Percentiles rank a stretch among this genome's conserved stretches.
phyloP scores from a whole-genome alignment of 2,888 invertebrate species.

The Drosophila barbarae region DNA sequence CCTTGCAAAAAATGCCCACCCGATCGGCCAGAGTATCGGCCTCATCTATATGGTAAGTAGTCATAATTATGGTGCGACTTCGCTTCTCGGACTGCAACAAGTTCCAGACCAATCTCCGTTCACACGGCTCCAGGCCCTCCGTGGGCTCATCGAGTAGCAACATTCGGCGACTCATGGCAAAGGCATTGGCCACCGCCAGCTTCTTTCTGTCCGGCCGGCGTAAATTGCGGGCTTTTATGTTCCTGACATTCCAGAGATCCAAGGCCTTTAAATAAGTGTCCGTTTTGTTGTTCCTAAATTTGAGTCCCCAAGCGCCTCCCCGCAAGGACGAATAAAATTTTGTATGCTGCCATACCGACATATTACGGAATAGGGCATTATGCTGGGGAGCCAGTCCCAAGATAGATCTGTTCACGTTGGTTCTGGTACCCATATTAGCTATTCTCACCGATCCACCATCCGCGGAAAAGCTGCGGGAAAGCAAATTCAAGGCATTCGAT shows the following conservation, averaged over 20 bases:
- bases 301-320: slow-evolving; percentile 79
- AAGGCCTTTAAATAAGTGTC: slow-evolving; percentile 83
- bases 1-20: slow-evolving; percentile 91
- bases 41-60: slow-evolving; percentile 94
- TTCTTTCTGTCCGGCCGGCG: slow-evolving; percentile 89
- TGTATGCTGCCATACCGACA: slow-evolving; percentile 90
- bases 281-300: slow-evolving; percentile 82
- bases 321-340: slow-evolving; percentile 88
- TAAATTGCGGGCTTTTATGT: slow-evolving; percentile 82
- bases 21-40: slow-evolving; percentile 91
- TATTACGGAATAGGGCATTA: slow-evolving; percentile 88
- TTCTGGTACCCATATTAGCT: slow-evolving; percentile 85
- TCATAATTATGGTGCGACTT: slow-evolving; percentile 88
- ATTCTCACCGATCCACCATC: slow-evolving; percentile 85
- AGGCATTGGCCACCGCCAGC: slow-evolving; percentile 86
- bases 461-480: slow-evolving; percentile 87
- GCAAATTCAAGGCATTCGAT: slow-evolving; percentile 94
- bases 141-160: slow-evolving; percentile 88
- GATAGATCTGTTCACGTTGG: slow-evolving; percentile 84
- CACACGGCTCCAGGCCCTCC: slow-evolving; percentile 91
- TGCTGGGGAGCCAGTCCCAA: slow-evolving; percentile 91
- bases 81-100: slow-evolving; percentile 85
- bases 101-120: slow-evolving; percentile 89
- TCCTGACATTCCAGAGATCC: slow-evolving; percentile 84
- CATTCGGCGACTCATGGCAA: slow-evolving; percentile 86